Evolutionary conservation across 2,888 invertebrate species (phyloP).

Genomic region (Theretra japonica): DNA sequence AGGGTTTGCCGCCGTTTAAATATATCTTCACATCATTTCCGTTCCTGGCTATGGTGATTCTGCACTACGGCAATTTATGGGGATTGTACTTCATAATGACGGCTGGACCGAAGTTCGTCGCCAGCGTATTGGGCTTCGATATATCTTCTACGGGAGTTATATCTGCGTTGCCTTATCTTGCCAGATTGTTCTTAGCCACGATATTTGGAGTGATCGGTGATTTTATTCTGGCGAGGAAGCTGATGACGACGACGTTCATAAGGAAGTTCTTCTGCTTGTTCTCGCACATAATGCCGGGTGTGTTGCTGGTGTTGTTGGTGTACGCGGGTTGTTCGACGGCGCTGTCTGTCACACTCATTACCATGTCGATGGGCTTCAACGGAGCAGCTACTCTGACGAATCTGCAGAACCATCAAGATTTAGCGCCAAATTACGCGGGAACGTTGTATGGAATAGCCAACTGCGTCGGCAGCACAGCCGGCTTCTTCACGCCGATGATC

Average conservation of each 20-base stretch:
- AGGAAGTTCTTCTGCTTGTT: conserved; percentile 87
- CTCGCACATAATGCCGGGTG: conserved; percentile 84
- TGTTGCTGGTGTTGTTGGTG: conserved; percentile 82
- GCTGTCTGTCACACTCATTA: conserved; percentile 86
- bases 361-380: conserved; percentile 87
- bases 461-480: conserved; percentile 88
- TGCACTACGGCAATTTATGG: conserved; percentile 92
- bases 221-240: conserved; percentile 75
- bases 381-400: conserved; percentile 87
- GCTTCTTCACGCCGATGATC: conserved; percentile 89
- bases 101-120: conserved; percentile 90
- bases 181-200: conserved; percentile 87
- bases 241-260: conserved; percentile 77
- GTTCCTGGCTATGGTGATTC: conserved; percentile 86
- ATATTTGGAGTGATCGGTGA: conserved; percentile 90
- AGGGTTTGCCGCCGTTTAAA: conserved; percentile 87
- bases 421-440: conserved; percentile 91
- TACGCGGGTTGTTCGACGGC: conserved; percentile 86
- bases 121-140: conserved; percentile 89
- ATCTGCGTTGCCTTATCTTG: conserved; percentile 89
- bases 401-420: conserved; percentile 88
- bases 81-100: conserved; percentile 91
- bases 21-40: conserved; percentile 87
- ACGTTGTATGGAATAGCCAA: conserved; percentile 92
- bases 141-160: conserved; percentile 88